These are phyloP conservation scores for Ganaspis sp. DNA, from an alignment of 1,140 invertebrate genomes.

Conservation along the genomic window DNA sequence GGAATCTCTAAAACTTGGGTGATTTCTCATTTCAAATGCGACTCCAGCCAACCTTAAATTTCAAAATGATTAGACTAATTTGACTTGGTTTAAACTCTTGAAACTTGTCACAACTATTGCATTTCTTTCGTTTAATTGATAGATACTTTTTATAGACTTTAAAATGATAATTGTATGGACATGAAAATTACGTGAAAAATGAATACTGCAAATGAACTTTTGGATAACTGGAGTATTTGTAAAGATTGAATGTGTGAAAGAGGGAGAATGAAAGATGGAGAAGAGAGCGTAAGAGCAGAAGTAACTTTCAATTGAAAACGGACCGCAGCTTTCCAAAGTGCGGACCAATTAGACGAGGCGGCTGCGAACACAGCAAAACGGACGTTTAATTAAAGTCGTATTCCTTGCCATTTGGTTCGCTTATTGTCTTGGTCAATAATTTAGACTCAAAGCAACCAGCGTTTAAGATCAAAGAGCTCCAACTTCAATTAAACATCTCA, in stretches of 20 bases:
- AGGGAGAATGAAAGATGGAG: constrained; percentile 34
- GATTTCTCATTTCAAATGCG: neutral
- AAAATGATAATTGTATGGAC: too few species aligned
- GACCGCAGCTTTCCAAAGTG: constrained; percentile 56
- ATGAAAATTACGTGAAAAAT: neutral
- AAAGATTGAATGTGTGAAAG: constrained; percentile 15
- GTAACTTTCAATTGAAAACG: constrained; percentile 57
- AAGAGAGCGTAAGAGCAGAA: constrained; percentile 38
- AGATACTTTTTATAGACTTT: too few species aligned
- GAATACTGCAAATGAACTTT: neutral
- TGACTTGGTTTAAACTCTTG: neutral
- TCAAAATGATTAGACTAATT: neutral
- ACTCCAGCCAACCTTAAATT: constrained; percentile 2
- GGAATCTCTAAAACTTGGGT: neutral
- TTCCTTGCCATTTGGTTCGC: constrained; percentile 54
- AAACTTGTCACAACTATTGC: too few species aligned
- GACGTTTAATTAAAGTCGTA: constrained; percentile 67
- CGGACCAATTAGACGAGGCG: constrained; percentile 63
- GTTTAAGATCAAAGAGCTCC: neutral
- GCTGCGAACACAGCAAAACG: constrained; percentile 58
- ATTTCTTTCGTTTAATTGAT: too few species aligned
- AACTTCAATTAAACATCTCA: constrained; percentile 10
- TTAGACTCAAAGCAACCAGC: constrained; percentile 18
- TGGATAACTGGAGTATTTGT: neutral
- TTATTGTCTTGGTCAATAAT: constrained; percentile 45